A percentile compares a stretch with the other conserved stretches of the same genome.
Evolutionary conservation across 1,140 invertebrate species (phyloP).

Genomic region (Stegodyphus mimosarum): DNA sequence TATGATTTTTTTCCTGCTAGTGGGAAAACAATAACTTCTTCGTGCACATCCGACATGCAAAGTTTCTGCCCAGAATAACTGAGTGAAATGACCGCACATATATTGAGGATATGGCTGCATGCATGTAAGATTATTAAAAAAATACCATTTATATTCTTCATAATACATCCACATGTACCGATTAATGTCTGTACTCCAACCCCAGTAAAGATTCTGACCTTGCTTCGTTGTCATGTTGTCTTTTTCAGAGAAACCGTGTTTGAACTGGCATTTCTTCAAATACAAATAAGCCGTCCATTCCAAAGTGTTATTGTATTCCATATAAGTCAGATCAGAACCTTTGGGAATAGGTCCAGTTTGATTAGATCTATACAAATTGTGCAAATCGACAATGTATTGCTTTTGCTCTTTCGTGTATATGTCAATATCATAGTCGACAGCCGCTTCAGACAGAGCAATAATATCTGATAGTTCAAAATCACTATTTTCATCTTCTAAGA

Average conservation of each 20-base stretch:
- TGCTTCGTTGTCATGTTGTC: constrained; percentile 2
- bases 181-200: no score
- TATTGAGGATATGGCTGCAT: no score
- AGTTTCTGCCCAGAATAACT: no score
- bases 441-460: background rate
- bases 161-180: no score
- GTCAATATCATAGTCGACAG: background rate
- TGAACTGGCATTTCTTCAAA: background rate
- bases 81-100: no score
- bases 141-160: no score
- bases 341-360: background rate
- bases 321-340: background rate
- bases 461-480: background rate
- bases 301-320: background rate
- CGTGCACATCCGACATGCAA: no score
- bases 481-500: background rate
- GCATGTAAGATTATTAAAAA: no score
- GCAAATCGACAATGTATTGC: background rate
- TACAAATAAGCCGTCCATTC: background rate
- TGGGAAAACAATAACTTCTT: no score
- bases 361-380: background rate
- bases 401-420: background rate
- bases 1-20: no score
- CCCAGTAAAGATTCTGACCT: no score
- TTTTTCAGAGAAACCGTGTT: background rate